phyloP scores from a whole-genome alignment of 2,888 invertebrate genomes.

The Quadriops clusia region DNA sequence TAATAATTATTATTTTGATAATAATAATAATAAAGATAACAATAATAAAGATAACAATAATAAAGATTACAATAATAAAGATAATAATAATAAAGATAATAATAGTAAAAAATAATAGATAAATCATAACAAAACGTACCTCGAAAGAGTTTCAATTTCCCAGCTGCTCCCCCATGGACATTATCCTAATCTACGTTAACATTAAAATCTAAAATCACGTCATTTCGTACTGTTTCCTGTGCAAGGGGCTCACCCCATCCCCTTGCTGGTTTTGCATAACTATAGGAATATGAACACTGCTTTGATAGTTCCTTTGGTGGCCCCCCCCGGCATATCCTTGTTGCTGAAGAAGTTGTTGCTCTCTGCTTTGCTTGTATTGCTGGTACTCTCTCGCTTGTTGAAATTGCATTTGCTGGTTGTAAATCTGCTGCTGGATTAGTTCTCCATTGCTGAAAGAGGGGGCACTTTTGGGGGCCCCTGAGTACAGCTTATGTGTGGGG shows the following conservation, averaged over 20 bases:
- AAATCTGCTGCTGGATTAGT: slow-evolving; percentile 29
- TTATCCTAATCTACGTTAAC: neutral
- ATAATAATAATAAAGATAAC: too few relatives aligned
- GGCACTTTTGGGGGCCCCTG: slow-evolving; percentile 16
- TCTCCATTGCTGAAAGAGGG: slow-evolving; percentile 27
- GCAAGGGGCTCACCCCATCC: slow-evolving; percentile 25
- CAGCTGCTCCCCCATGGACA: too few relatives aligned
- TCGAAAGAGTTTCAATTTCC: too few relatives aligned
- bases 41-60: too few relatives aligned
- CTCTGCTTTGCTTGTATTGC: slow-evolving; percentile 29
- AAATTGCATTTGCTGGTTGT: slow-evolving; percentile 26
- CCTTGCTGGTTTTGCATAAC: slow-evolving; percentile 26
- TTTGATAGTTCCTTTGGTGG: slow-evolving; percentile 23
- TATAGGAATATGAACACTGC: slow-evolving; percentile 31
- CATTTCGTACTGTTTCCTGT: slow-evolving; percentile 22
- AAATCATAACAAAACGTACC: too few relatives aligned
- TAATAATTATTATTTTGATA: too few relatives aligned
- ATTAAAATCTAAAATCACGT: slow-evolving; percentile 18
- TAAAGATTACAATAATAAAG: too few relatives aligned
- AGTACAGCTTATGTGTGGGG: slow-evolving; percentile 24
- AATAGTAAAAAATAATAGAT: too few relatives aligned
- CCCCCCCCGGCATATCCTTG: slow-evolving; percentile 21
- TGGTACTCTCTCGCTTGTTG: slow-evolving; percentile 28
- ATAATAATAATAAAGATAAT: too few relatives aligned
- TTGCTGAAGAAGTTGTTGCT: slow-evolving; percentile 28